Base-by-base conservation (phyloP, 2,888 invertebrate species). In the Leucania comma region DNA sequence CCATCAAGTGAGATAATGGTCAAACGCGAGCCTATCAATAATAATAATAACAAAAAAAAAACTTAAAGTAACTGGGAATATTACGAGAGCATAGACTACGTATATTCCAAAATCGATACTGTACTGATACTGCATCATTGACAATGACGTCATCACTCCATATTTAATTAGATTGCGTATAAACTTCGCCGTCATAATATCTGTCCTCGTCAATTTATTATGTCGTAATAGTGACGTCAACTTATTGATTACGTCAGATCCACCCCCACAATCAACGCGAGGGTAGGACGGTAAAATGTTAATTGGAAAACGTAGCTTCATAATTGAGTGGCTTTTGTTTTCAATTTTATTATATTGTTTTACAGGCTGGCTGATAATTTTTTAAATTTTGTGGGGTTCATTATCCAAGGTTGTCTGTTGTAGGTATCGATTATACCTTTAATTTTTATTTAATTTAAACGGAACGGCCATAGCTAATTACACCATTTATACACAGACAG, bases 211-310 rank as follows among this genome's bases (percentile, higher is more conserved):
- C 9, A 4, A 29, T 22, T 46, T 53, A 22, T 26, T 10, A 12
- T 17, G 26, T 29, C n/a, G 42, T 14, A 35, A 26, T 42, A 50
- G 32, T 66, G 61, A 61, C 71, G 59, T 65, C 62, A 68, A 48
- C 32, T 53, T 58, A 67, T 78, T 64, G 63, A 72, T 80, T 61
- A 71, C 75, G 73, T 78, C 75, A 72, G 62, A 8, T 9, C 67
- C 69, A 50, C 70, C 72, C 70, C 62, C 57, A 14, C 53, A 65
- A 72, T 68, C 57, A 72, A 71, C 65, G 64, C 63, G 62, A 70
- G 78, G 75, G 71, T 60, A n/a, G 61, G 56, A 48, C 72, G 73
- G 71, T 71, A 56, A 80, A 80, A 78, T 48, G 74, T 81, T 83
- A 83, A 85, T 83, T 83, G 78, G 56, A 81, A 51, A 81, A 32